Evolutionary conservation across 2,888 invertebrate genomes (phyloP), one percentile per base, ranked within the genome.

Genomic region (Colletes collaris): DNA sequence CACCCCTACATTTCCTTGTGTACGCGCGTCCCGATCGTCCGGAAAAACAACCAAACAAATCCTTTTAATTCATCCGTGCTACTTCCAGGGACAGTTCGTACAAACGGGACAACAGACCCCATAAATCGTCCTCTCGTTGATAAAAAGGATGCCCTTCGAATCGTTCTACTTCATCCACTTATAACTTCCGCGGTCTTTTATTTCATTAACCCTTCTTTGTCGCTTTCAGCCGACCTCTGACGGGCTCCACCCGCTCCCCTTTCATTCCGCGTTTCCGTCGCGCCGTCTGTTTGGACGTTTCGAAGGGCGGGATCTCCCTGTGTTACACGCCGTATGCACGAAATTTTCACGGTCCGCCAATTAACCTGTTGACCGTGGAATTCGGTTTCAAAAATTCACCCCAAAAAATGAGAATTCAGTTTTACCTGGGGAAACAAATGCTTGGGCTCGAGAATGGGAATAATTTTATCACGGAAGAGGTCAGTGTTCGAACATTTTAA

Each of bases 1-100:
- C 4, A 55, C 10, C 52, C 13, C 53, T 13, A 16, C 16, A 27
- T 44, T 37, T 35, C 56, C 46, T 19, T 19, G 44, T 13, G 8
- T 37, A 55, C 37, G 37, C 56, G 52, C 62, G 68, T 68, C 76
- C 75, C 62, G 60, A 2, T 63, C 59, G 46, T 19, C 2, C 0
- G 16, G 16, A 37, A 58, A 58, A 67, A 49, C 49, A 58, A 44
- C n/a, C 37, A n/a, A 58, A 8, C 58, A 53, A 44, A 53, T 58
- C 35, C 35, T 27, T 35, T 1, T 16, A 10, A 67, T 67, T 55
- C 10, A 62, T 65, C 3, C 46, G 4, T 8, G 1, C 19, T 2
- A 50, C 27, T 13, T 44, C 27, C 7, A 4, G 13, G 11, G n/a
- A 55, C 13, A 27, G 27, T 66, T 16, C 19, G 27, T 8, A 0